Percentiles rank a stretch among this genome's conserved stretches.
Evolutionary conservation across 2,113 vertebrate genomes (phyloP).

Genomic region (Cynopterus brachyotis): DNA sequence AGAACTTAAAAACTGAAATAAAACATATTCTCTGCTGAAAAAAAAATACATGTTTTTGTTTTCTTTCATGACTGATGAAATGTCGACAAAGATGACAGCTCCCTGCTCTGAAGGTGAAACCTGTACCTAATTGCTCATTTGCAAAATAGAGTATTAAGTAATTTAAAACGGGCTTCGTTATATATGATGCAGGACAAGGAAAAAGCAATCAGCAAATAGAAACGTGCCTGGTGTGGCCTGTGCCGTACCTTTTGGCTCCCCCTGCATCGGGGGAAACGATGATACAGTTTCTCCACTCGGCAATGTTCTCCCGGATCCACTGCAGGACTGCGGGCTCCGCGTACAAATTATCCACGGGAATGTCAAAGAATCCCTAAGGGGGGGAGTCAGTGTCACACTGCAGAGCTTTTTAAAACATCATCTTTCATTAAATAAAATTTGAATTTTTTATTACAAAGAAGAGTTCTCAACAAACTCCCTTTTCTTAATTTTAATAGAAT

Average conservation of each 20-base stretch:
- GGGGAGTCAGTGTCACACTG: background rate
- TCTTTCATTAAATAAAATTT: background rate
- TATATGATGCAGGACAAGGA: background rate
- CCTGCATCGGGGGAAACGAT: slow-evolving; percentile 97
- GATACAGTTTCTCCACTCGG: slow-evolving; percentile 93
- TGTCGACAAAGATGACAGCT: background rate
- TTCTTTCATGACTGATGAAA: background rate
- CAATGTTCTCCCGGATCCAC: slow-evolving; percentile 95
- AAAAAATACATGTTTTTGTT: background rate
- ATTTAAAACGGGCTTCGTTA: background rate
- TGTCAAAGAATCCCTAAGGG: slow-evolving; percentile 94
- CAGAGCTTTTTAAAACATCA: background rate
- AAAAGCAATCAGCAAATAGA: background rate
- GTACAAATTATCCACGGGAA: slow-evolving; percentile 96
- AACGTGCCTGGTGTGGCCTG: fast-evolving
- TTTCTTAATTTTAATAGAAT: slow-evolving; percentile 7
- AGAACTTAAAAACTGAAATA: background rate
- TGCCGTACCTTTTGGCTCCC: slow-evolving; percentile 92
- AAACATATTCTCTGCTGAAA: background rate
- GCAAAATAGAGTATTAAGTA: background rate
- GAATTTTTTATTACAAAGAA: background rate
- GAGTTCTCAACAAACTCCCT: background rate
- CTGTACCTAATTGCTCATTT: background rate
- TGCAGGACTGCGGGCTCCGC: slow-evolving; percentile 96
- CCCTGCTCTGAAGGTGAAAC: background rate